phyloP scores from a whole-genome alignment of 2,888 invertebrate genomes.

The Plemyria rubiginata region DNA sequence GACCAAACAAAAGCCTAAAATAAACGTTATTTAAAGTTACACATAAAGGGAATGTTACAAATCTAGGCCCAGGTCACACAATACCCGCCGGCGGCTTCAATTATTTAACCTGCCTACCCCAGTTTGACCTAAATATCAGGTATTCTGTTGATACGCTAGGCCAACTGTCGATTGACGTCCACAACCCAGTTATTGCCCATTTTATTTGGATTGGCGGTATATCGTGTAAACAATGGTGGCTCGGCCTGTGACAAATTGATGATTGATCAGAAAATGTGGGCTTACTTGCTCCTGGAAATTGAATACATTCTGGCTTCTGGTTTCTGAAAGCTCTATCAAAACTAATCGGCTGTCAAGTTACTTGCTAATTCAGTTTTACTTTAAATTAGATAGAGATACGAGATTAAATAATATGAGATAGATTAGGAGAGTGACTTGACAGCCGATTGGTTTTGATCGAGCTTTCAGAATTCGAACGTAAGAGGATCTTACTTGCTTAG shows the following conservation, averaged over 20 bases:
- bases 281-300: slow-evolving; percentile 6
- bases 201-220: slow-evolving; percentile 31
- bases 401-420: too few species aligned
- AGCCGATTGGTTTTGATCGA: too few species aligned
- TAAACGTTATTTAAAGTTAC: slow-evolving; percentile 17
- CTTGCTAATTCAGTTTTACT: too few species aligned
- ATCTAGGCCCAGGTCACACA: slow-evolving; percentile 20
- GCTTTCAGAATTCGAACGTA: background rate
- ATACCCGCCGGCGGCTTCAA: slow-evolving; percentile 54
- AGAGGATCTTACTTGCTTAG: too few species aligned
- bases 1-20: slow-evolving; percentile 9
- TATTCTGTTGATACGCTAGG: slow-evolving; percentile 34
- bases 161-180: slow-evolving; percentile 29
- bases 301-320: too few species aligned
- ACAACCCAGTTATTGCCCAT: slow-evolving; percentile 29
- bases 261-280: slow-evolving; percentile 27
- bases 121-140: slow-evolving; percentile 60
- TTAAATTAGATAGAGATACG: too few species aligned
- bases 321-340: too few species aligned
- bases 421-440: too few species aligned
- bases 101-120: slow-evolving; percentile 58
- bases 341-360: too few species aligned
- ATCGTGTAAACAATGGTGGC: slow-evolving; percentile 28
- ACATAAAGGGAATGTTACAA: slow-evolving; percentile 23
- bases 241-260: slow-evolving; percentile 23